These are phyloP conservation scores for Meta bourneti DNA, from an alignment of 2,888 invertebrate genomes.

Conservation along the genomic window DNA sequence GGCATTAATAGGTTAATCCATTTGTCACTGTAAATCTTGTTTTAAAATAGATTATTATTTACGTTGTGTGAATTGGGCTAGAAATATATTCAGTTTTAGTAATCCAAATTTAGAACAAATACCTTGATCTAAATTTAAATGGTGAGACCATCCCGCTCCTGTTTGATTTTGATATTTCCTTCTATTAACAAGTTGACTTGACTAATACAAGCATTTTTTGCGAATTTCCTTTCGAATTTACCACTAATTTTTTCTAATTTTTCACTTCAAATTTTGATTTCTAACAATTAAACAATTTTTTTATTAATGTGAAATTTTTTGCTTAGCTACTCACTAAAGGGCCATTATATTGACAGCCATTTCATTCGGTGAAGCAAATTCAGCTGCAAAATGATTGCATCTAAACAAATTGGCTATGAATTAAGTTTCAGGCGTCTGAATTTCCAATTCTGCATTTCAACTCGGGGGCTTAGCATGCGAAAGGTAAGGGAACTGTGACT, in stretches of 20 bases:
- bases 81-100: too few relatives aligned
- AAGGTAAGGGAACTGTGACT: constrained; percentile 63
- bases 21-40: too few relatives aligned
- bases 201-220: neutral
- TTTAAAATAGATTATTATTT: too few relatives aligned
- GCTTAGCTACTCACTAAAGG: constrained; percentile 58
- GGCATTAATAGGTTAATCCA: too few relatives aligned
- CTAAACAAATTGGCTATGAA: constrained; percentile 67
- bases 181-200: neutral
- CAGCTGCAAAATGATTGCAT: constrained; percentile 39
- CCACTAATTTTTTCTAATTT: neutral
- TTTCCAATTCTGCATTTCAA: constrained; percentile 50
- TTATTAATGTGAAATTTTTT: constrained; percentile 57
- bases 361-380: constrained; percentile 61
- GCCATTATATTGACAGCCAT: constrained; percentile 65
- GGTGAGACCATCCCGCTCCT: too few relatives aligned
- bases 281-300: constrained; percentile 13
- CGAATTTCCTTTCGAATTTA: neutral
- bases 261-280: constrained; percentile 32
- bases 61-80: too few relatives aligned
- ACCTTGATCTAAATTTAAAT: too few relatives aligned
- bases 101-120: too few relatives aligned
- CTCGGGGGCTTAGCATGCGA: constrained; percentile 51
- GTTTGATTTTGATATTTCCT: neutral
- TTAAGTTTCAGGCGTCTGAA: constrained; percentile 58